phyloP scores from a whole-genome alignment of 2,888 invertebrate species.

The Tuberolachnus salignus region DNA sequence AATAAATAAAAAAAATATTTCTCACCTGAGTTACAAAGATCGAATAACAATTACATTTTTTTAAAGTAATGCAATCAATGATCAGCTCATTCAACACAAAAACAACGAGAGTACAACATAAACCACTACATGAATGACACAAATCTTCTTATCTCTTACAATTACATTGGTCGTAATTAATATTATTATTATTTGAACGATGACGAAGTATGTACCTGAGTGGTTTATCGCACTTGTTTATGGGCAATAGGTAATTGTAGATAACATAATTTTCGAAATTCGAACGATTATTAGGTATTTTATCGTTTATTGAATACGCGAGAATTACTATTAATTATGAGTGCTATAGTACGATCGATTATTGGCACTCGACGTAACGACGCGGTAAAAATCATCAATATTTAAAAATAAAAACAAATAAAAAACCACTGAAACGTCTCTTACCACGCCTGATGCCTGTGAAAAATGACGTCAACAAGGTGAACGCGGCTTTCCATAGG shows the following conservation, averaged over 20 bases:
- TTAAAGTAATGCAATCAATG: slow-evolving; percentile 6
- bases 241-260: slow-evolving; percentile 23
- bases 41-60: background rate
- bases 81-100: slow-evolving; percentile 24
- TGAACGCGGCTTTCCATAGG: slow-evolving; percentile 49
- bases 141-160: slow-evolving; percentile 49
- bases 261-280: slow-evolving; percentile 40
- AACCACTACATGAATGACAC: slow-evolving; percentile 36
- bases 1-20: background rate
- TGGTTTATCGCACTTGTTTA: slow-evolving; percentile 47
- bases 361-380: background rate
- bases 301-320: background rate
- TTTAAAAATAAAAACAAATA: slow-evolving; percentile 26
- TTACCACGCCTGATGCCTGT: slow-evolving; percentile 52
- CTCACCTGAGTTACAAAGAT: background rate
- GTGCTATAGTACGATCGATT: background rate
- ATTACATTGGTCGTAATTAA: slow-evolving; percentile 42
- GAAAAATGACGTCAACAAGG: slow-evolving; percentile 56
- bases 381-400: background rate
- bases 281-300: background rate
- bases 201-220: slow-evolving; percentile 18
- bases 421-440: slow-evolving; percentile 30
- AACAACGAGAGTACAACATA: slow-evolving; percentile 15
- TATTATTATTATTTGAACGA: slow-evolving; percentile 29
- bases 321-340: slow-evolving; percentile 12